Conservation (phyloP, 2,113 vertebrate genomes). For the Indri indri region DNA sequence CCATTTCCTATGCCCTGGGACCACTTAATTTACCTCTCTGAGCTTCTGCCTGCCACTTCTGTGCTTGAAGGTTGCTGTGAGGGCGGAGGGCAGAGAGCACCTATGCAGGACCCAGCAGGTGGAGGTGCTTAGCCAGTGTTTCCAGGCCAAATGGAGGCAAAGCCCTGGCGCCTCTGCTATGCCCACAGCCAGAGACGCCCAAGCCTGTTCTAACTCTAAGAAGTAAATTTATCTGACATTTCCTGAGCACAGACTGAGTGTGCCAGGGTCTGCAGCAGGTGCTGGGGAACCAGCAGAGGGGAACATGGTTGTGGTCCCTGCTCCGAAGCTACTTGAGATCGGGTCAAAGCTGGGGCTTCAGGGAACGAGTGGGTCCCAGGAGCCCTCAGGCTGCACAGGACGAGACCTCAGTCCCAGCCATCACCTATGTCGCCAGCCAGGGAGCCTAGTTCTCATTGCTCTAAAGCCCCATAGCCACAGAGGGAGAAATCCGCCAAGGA, state of each 20-base stretch:
- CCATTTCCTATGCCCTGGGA: neutral
- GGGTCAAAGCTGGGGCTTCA: neutral
- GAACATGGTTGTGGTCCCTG: neutral
- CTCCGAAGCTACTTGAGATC: neutral
- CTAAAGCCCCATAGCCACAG: neutral
- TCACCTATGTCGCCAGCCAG: neutral
- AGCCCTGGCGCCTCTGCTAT: neutral
- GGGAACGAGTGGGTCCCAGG: neutral
- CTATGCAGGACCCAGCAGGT: fast-evolving
- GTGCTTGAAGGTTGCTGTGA: neutral
- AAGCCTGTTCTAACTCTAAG: neutral
- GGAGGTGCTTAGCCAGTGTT: neutral
- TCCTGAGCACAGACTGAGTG: neutral
- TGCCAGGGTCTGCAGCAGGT: neutral
- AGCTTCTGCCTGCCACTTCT: neutral
- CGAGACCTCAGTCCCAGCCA: too few relatives aligned
- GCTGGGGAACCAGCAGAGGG: neutral
- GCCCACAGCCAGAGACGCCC: neutral
- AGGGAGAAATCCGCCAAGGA: neutral
- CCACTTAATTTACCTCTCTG: neutral
- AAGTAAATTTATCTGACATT: too few relatives aligned
- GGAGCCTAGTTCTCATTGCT: fast-evolving
- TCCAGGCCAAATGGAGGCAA: neutral
- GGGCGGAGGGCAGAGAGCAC: neutral
- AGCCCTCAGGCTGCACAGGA: neutral